A percentile compares a stretch with the other conserved stretches of the same genome.
Evolutionary conservation across 2,797 vertebrate genomes (phyloP).

Genomic region (Rhinatrema bivittatum): DNA sequence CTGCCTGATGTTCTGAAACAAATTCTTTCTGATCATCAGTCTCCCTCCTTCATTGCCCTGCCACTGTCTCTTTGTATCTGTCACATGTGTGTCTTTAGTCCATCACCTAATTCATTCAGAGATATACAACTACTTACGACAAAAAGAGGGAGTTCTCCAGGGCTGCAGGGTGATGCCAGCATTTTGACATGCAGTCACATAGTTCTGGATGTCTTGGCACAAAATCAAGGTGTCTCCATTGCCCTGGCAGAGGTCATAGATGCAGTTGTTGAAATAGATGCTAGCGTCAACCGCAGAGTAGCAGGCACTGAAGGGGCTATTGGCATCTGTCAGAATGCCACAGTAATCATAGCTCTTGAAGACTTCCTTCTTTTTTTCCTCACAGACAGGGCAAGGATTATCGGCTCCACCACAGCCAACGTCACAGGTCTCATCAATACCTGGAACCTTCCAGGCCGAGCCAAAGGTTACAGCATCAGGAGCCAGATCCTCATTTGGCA

Average conservation of each 20-base stretch:
- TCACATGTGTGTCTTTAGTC: too few relatives aligned
- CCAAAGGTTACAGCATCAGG: neutral
- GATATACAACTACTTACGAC: slow-evolving; percentile 34
- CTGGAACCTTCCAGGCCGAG: neutral
- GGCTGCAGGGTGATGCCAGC: slow-evolving; percentile 20
- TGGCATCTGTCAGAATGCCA: slow-evolving; percentile 41
- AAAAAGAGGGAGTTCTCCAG: slow-evolving; percentile 29
- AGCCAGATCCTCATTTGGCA: too few relatives aligned
- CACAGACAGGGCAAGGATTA: neutral
- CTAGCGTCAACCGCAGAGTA: slow-evolving; percentile 34
- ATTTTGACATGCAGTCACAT: slow-evolving; percentile 37
- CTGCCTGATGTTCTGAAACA: too few relatives aligned
- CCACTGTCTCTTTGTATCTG: too few relatives aligned
- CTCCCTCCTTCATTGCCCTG: too few relatives aligned
- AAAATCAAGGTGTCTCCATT: slow-evolving; percentile 38
- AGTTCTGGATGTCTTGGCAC: slow-evolving; percentile 46
- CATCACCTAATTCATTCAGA: too few relatives aligned
- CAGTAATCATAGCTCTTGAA: slow-evolving; percentile 21
- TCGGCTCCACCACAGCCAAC: slow-evolving; percentile 6
- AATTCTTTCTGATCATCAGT: too few relatives aligned
- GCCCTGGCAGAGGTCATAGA: slow-evolving; percentile 55
- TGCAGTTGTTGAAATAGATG: slow-evolving; percentile 41
- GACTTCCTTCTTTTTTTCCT: neutral
- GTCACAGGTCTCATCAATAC: neutral
- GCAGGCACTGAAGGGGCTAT: slow-evolving; percentile 46